Evolutionary conservation across 2,797 vertebrate species (phyloP), one percentile per base, ranked within the genome.

Genomic region (Perodicticus potto): DNA sequence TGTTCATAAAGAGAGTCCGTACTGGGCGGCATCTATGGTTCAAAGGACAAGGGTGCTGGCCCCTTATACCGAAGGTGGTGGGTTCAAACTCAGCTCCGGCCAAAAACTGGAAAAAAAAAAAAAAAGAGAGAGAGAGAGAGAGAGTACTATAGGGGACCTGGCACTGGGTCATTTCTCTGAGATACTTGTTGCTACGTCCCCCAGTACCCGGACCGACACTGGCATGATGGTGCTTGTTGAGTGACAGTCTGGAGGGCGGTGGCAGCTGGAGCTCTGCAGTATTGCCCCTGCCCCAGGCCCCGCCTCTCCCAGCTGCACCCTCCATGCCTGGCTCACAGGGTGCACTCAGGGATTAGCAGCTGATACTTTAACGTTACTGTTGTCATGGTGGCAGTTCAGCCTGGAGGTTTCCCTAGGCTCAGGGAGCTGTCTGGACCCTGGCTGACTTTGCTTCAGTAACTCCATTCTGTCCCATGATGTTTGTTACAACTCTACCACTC

Each of bases 191-290:
- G 4, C 40, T 11, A 0, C 1, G 17, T 13, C 37, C 25, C 37
- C 29, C 20, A 0, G 6, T 22, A 7, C 34, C 29, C 25, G 23
- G n/a, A 16, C 19, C 3, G 0, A 22, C 0, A 7, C n/a, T 0
- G 1, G 45, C 3, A 0, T 0, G 29, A 76, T 53, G 17, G 14
- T 49, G 72, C 59, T 19, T 43, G 84, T 53, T 40, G 70, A 93
- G 22, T 32, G 74, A 25, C 7, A 43, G 59, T 19, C 57, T 19
- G 3, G 74, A 59, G 61, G 27, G 65, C 22, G 17, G 20, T 72
- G 23, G 53, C 29, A 13, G 19, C 63, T 32, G 9, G 67, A 5
- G 61, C 12, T 1, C 16, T 7, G 19, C n/a, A 9, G 76, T 43
- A 43, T 32, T 22, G 20, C 16, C 72, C 57, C 61, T 86, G n/a